Conservation (phyloP, 1,140 invertebrate species). For the Dryas iulia region DNA sequence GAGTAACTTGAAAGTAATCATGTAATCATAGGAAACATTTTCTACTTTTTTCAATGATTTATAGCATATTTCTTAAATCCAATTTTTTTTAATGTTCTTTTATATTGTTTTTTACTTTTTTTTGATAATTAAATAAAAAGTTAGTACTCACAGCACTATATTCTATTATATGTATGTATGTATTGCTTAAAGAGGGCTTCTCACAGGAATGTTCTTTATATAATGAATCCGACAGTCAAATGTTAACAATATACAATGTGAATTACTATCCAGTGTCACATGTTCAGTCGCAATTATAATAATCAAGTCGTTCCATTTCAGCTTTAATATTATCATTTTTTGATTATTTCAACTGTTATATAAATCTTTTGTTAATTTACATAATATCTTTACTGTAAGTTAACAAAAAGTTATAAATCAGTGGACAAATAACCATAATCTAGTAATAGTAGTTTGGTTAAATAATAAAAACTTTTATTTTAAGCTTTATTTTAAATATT, state of each 20-base stretch:
- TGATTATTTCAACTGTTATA: background rate
- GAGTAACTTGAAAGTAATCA: too few species aligned
- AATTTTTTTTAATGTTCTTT: too few species aligned
- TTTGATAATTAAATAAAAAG: too few species aligned
- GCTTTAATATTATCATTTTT: background rate
- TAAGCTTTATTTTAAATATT: background rate
- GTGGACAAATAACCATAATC: background rate
- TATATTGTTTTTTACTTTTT: too few species aligned
- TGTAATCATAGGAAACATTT: too few species aligned
- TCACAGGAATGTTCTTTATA: constrained; percentile 61
- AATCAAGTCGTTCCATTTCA: background rate
- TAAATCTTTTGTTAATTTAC: background rate
- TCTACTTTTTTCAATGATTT: too few species aligned
- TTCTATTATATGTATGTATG: background rate
- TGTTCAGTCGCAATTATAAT: constrained; percentile 1
- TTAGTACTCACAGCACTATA: background rate
- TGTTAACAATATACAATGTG: constrained; percentile 14
- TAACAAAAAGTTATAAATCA: background rate
- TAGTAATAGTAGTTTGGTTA: background rate
- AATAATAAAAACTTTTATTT: background rate
- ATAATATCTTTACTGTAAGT: background rate
- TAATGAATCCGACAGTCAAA: constrained; percentile 3
- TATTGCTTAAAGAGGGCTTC: constrained; percentile 41
- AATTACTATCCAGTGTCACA: background rate
- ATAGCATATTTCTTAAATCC: too few species aligned